Conservation (phyloP, 1,140 invertebrate species). For the Coptotermes formosanus region DNA sequence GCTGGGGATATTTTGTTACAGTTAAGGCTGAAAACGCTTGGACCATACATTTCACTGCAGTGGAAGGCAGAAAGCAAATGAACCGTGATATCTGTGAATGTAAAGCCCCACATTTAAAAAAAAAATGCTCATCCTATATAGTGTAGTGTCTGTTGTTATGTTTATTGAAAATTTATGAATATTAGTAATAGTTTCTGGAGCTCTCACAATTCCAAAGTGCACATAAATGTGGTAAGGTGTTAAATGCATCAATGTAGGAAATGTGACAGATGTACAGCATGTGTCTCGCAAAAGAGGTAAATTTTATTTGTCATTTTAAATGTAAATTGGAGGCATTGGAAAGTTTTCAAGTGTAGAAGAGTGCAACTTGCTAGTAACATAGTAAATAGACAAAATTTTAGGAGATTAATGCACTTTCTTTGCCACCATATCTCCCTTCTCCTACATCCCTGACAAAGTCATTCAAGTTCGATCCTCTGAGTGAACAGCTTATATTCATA, state of each 20-base stretch:
- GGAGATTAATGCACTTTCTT: too few species aligned
- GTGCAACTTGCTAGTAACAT: too few species aligned
- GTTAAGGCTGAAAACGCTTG: background rate
- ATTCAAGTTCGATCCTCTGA: too few species aligned
- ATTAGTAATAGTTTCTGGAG: background rate
- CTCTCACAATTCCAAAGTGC: background rate
- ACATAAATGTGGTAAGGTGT: background rate
- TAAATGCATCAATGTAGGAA: background rate
- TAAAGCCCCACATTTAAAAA: background rate
- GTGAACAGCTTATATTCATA: too few species aligned
- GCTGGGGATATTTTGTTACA: too few species aligned
- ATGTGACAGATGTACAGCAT: background rate
- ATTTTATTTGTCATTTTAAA: too few species aligned
- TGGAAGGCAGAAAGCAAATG: background rate
- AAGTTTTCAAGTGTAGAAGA: too few species aligned
- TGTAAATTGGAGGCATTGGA: too few species aligned
- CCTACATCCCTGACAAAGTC: too few species aligned
- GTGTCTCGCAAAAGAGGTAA: too few species aligned
- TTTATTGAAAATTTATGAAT: constrained; percentile 1
- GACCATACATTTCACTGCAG: background rate
- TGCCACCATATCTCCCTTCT: too few species aligned
- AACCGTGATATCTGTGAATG: constrained; percentile 4
- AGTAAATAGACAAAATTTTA: too few species aligned
- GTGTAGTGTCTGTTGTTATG: background rate
- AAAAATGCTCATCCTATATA: background rate